phyloP scores from a whole-genome alignment of 2,113 vertebrate genomes.

The Oxyruncus cristatus region DNA sequence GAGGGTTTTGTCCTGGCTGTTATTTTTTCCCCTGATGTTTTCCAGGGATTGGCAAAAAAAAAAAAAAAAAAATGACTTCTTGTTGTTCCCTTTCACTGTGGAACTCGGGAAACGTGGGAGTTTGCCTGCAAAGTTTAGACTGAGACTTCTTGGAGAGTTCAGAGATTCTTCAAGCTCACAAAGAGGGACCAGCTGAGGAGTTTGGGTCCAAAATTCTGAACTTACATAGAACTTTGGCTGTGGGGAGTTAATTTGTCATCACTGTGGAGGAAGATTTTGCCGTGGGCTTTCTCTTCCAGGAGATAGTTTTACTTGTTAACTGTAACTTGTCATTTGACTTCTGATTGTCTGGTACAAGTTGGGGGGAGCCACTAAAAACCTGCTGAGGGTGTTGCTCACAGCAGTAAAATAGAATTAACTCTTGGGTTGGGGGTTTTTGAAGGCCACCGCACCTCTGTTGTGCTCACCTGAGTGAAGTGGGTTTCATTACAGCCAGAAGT shows the following conservation, averaged over 20 bases:
- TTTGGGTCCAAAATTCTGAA: neutral
- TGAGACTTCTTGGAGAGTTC: neutral
- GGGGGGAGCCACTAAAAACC: neutral
- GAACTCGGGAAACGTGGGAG: neutral
- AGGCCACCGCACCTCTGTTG: rapidly evolving
- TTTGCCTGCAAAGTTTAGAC: neutral
- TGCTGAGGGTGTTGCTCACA: neutral
- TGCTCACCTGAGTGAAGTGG: neutral
- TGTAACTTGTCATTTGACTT: neutral
- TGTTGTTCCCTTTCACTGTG: neutral
- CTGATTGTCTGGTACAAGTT: neutral
- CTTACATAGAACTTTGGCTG: neutral
- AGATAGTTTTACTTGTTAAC: neutral
- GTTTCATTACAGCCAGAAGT: neutral
- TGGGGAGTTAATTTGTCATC: neutral
- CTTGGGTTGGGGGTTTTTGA: neutral
- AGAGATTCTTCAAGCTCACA: neutral
- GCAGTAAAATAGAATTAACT: neutral
- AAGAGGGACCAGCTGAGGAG: neutral
- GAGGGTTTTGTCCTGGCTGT: neutral
- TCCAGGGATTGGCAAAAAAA: neutral
- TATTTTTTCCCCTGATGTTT: neutral
- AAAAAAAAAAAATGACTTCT: no score
- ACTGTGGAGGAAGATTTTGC: neutral
- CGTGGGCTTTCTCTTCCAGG: neutral